These are phyloP conservation scores for Carposina sasakii DNA, from an alignment of 1,140 invertebrate genomes.

Conservation along the genomic window DNA sequence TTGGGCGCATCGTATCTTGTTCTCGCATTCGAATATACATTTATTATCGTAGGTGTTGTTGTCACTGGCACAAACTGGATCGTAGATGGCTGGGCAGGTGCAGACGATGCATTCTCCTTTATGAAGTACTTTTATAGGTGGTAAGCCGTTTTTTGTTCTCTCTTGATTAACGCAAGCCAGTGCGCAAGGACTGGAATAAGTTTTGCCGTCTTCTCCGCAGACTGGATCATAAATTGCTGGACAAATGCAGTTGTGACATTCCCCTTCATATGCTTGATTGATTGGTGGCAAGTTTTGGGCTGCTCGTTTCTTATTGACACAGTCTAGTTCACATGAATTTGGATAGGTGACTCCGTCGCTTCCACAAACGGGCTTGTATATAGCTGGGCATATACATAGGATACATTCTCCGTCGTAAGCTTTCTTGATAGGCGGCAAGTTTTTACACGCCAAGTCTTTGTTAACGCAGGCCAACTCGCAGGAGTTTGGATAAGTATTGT, in stretches of 20 bases:
- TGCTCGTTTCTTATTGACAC: constrained; percentile 11
- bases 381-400: constrained; percentile 30
- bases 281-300: not conserved
- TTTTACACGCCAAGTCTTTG: constrained; percentile 4
- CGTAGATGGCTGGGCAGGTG: constrained; percentile 3
- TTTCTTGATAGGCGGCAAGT: not conserved
- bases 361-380: constrained; percentile 79
- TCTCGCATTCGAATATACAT: constrained; percentile 13
- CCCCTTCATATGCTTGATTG: constrained; percentile 8
- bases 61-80: constrained; percentile 22
- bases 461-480: constrained; percentile 74
- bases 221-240: constrained; percentile 75
- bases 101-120: constrained; percentile 19
- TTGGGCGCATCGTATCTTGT: constrained; percentile 9
- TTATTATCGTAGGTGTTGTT: constrained; percentile 18
- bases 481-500: constrained; percentile 83
- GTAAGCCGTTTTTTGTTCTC: constrained; percentile 5
- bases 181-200: constrained; percentile 38
- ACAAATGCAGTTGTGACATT: constrained; percentile 29
- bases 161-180: constrained; percentile 24
- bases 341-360: constrained; percentile 11
- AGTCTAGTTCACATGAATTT: constrained; percentile 13
- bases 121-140: constrained; percentile 5
- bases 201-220: constrained; percentile 35
- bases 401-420: constrained; percentile 2